These are phyloP conservation scores for Lysiphlebus fabarum DNA, from an alignment of 1,140 invertebrate genomes.

Conservation along the genomic window DNA sequence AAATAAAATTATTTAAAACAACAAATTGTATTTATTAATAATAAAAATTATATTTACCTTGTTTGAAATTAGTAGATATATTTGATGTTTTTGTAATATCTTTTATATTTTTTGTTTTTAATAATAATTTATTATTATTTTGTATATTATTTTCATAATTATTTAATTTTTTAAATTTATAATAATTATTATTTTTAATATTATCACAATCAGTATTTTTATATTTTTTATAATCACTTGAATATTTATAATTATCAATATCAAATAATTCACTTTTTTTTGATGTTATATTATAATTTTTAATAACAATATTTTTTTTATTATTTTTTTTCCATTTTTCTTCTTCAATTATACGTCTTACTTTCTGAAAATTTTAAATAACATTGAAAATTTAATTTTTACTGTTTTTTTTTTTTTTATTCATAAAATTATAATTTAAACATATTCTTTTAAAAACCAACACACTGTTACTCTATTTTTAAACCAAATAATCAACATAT, in stretches of 20 bases:
- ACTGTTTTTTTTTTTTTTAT: too few relatives aligned
- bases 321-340: constrained; percentile 27
- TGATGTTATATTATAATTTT: constrained; percentile 41
- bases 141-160: background rate
- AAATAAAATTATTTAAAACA: too few relatives aligned
- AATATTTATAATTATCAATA: constrained; percentile 34
- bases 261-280: constrained; percentile 44
- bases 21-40: too few relatives aligned
- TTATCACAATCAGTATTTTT: constrained; percentile 22
- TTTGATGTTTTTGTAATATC: constrained; percentile 37
- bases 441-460: too few relatives aligned
- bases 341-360: constrained; percentile 33
- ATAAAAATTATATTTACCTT: constrained; percentile 31
- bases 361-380: constrained; percentile 30
- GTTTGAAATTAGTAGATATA: constrained; percentile 36
- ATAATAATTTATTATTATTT: constrained; percentile 8
- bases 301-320: constrained; percentile 26
- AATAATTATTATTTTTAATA: constrained; percentile 21
- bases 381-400: too few relatives aligned
- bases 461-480: too few relatives aligned
- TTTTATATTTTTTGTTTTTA: constrained; percentile 3
- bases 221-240: constrained; percentile 25
- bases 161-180: background rate
- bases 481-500: too few relatives aligned
- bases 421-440: too few relatives aligned